Evolutionary conservation across 2,113 vertebrate genomes (phyloP).

Genomic region (Hippopotamus amphibius): DNA sequence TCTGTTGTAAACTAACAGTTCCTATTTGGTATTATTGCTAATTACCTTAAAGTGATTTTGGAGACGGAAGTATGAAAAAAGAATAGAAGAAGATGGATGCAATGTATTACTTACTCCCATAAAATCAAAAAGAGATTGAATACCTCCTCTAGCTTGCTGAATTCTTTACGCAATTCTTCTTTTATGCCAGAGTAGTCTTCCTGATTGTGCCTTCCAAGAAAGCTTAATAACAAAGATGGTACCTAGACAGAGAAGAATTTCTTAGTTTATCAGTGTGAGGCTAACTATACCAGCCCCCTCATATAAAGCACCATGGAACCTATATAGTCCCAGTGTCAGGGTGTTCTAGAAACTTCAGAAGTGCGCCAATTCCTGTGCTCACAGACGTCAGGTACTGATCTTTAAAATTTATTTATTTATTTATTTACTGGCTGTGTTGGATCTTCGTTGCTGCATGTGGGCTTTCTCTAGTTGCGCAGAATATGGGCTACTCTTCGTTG

Average conservation of each 20-base stretch:
- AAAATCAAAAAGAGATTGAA: not conserved
- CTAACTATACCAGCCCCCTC: not conserved
- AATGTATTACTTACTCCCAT: not conserved
- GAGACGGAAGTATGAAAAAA: not conserved
- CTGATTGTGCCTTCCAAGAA: slow-evolving; percentile 80
- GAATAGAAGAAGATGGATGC: not conserved
- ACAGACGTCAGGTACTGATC: not conserved
- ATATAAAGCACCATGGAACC: not conserved
- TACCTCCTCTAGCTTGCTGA: slow-evolving; percentile 91
- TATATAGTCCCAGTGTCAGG: not conserved
- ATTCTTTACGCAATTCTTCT: slow-evolving; percentile 88
- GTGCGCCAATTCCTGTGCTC: not conserved
- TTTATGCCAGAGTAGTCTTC: slow-evolving; percentile 86
- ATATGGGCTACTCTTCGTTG: too few relatives aligned
- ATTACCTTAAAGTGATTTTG: not conserved
- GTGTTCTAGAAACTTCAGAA: not conserved
- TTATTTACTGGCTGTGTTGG: too few relatives aligned
- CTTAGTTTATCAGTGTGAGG: not conserved
- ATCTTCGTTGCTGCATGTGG: too few relatives aligned
- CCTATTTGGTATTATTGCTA: slow-evolving; percentile 18
- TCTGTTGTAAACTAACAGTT: not conserved
- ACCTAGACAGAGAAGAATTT: slow-evolving; percentile 85
- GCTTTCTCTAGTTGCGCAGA: too few relatives aligned
- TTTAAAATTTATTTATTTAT: too few relatives aligned
- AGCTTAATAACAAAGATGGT: slow-evolving; percentile 82